Base-by-base conservation (phyloP, 2,888 invertebrate species). In the Liopterus haemorrhoidalis region DNA sequence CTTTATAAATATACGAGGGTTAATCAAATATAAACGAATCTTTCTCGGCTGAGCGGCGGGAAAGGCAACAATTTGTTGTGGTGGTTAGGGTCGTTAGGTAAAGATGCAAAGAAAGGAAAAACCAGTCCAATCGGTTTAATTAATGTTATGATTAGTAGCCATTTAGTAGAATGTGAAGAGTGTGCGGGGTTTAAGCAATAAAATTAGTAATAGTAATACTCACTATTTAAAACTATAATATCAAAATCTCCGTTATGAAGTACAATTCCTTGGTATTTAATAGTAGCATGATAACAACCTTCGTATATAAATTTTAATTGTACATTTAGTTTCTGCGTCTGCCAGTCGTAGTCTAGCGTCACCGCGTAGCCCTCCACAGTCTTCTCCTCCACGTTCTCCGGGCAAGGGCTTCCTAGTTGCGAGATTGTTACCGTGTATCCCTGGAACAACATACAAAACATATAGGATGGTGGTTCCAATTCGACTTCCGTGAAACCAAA, bases 221-320 rank as follows among this genome's bases (percentile, higher is more conserved):
- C 69, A 90, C 90, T 82, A 58, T 86, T 88, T 41, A 93, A 76
- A 31, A 92, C 92, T 59, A 94, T 86, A 60, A 92, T 87, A 68
- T 90, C 90, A 61, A 93, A 92, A 66, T 89, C 87, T 19, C 92
- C 93, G 62, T 92, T 90, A 58, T 86, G 86, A 58, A 93, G 70
- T 61, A 82, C 78, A 49, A 78, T 75, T 32, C 81, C 82, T 44
- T 81, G 76, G 62, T 86, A 87, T 58, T 78, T 79, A 38, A 93
- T 83, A 11, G 78, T 78, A 42, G 90, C 90, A 59, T 83, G 81
- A 70, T 83, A 88, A 60, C 89, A 85, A 37, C 88, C 89, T 51
- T 89, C 82, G 55, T 77, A 75, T 21, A 83, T 78, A 67, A 93
- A 86, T 58, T 82, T 79, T 49, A 91, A 76, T 58, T 83, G 76